Base-by-base conservation (phyloP, 2,113 vertebrate species). In the Cichladusa arquata region DNA sequence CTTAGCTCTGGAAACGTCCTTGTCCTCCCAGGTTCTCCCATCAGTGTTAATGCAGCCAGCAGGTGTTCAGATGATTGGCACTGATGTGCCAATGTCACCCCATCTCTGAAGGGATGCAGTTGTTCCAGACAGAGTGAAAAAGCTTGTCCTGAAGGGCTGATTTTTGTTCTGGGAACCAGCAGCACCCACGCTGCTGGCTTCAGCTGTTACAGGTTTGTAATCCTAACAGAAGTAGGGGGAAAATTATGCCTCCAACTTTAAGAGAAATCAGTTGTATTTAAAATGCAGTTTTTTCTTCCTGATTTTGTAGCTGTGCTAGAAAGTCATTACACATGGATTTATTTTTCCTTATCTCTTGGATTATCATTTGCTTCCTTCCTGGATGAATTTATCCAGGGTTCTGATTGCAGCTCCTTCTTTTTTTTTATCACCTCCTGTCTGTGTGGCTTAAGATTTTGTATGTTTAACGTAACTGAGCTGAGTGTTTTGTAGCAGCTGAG, bases 301-400 rank as follows among this genome's bases (percentile, higher is more conserved):
- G 26, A 17, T 89, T 87, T 80, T 50, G 54, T 88, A 80, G 58
- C 85, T 77, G 42, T 50, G 54, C 81, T 92, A 54, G 81, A 60
- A 91, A 86, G 84, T 82, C 82, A 88, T 96, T 93, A 80, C 62
- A 54, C 33, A 14, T 79, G 78, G 89, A 73, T 95, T 93, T 92
- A 58, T 76, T 93, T 91, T 89, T 73, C 71, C 58, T 94, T 93
- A 90, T 94, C 87, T 91, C 79, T 66, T 83, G 79, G 84, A 79
- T 96, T 95, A 93, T 91, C 91, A 38, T 67, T 16, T 2, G 9
- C 77, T 92, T 90, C 12, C 73, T 95, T 66, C 54, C 38, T 94
- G 60, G 44, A 86, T 92, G 72, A 76, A 84, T 95, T 93, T 92
- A 93, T 92, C 77, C 53, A 71, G 48, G 71, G 45, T 58, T 91